A percentile compares a stretch with the other conserved stretches of the same genome.
These are phyloP conservation scores for Drosophila testacea DNA, from an alignment of 2,888 invertebrate species.

Conservation along the genomic window DNA sequence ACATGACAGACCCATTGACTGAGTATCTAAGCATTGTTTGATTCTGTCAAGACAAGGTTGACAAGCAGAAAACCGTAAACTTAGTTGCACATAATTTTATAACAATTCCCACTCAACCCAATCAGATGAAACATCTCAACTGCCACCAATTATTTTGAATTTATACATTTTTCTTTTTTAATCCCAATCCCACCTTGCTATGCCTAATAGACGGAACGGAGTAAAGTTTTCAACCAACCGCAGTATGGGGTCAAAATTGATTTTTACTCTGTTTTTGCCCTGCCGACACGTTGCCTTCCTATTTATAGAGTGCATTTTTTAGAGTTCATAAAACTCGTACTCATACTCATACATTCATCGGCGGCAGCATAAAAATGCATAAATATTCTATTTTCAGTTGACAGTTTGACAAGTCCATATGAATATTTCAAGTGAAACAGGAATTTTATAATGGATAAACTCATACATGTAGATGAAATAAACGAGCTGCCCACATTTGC, in stretches of 20 bases:
- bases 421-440: constrained; percentile 52
- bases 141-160: constrained; percentile 11
- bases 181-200: constrained; percentile 21
- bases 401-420: constrained; percentile 75
- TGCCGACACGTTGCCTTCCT: constrained; percentile 23
- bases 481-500: constrained; percentile 33
- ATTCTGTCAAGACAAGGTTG: constrained; percentile 1
- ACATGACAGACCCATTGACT: constrained; percentile 27
- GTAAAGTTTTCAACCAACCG: constrained; percentile 36
- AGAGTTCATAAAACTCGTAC: constrained; percentile 55
- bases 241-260: constrained; percentile 76
- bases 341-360: constrained; percentile 13
- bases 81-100: constrained; percentile 17
- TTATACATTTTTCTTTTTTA: background rate
- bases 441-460: constrained; percentile 60
- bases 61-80: background rate
- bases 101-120: background rate
- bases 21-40: constrained; percentile 1
- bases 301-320: constrained; percentile 47
- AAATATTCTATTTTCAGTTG: constrained; percentile 74
- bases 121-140: constrained; percentile 1
- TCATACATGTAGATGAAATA: constrained; percentile 43
- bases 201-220: constrained; percentile 18
- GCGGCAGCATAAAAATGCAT: constrained; percentile 61
- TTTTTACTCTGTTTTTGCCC: constrained; percentile 48